Evolutionary conservation across 2,113 vertebrate species (phyloP).

Genomic region (Nannobrachium achirus): DNA sequence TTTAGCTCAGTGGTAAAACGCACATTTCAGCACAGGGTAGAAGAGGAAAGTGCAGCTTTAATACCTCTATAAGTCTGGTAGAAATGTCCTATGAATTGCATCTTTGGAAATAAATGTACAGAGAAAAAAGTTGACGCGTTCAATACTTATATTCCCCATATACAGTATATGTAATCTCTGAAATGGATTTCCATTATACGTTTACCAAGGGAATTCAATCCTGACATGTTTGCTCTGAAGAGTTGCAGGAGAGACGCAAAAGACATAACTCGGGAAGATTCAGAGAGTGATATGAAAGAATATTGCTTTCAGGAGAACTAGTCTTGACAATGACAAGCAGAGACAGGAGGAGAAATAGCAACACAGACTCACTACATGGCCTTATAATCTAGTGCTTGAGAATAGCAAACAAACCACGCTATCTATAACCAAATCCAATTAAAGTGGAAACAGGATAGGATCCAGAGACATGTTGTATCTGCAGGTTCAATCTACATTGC

Average conservation of each 20-base stretch:
- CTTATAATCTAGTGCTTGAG: constrained; percentile 50
- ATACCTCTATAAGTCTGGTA: too few species aligned
- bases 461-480: constrained; percentile 52
- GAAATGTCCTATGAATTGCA: neutral
- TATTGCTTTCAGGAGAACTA: constrained; percentile 16
- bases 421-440: constrained; percentile 65
- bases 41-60: too few species aligned
- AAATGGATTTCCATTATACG: neutral
- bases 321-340: constrained; percentile 28
- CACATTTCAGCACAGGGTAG: too few species aligned
- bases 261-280: constrained; percentile 24
- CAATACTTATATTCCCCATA: too few species aligned
- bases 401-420: constrained; percentile 54
- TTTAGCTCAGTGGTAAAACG: too few species aligned
- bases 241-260: neutral
- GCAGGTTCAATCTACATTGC: constrained; percentile 59
- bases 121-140: too few species aligned
- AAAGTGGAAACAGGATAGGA: constrained; percentile 51
- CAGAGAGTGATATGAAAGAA: constrained; percentile 26
- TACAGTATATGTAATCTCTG: constrained; percentile 13
- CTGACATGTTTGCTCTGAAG: constrained; percentile 12
- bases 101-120: too few species aligned
- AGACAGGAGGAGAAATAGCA: constrained; percentile 40
- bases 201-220: constrained; percentile 7
- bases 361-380: constrained; percentile 32